These are phyloP conservation scores for Oceanodroma tethys DNA, from an alignment of 2,113 vertebrate genomes.

Conservation along the genomic window DNA sequence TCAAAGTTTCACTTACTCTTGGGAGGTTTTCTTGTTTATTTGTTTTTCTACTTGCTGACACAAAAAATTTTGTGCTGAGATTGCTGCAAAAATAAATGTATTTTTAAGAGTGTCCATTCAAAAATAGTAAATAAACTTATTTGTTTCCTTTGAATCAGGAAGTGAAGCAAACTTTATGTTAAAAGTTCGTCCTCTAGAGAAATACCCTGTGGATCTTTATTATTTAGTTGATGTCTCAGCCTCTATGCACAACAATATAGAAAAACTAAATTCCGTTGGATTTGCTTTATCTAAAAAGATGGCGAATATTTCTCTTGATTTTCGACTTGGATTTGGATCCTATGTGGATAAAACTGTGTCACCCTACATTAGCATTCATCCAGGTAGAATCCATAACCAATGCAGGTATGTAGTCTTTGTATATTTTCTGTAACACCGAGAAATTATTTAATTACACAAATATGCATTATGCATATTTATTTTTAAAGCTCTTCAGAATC, in stretches of 20 bases:
- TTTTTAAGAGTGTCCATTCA: constrained; percentile 2
- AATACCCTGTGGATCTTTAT: constrained; percentile 96
- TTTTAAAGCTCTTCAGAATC: not conserved
- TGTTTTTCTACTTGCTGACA: not conserved
- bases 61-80: not conserved
- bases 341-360: constrained; percentile 98
- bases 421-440: not conserved
- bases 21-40: constrained; percentile 8
- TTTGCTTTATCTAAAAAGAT: constrained; percentile 90
- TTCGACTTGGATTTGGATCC: constrained; percentile 93
- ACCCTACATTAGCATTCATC: constrained; percentile 94
- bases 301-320: constrained; percentile 87
- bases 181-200: constrained; percentile 85
- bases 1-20: not conserved
- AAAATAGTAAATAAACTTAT: not conserved
- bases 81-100: not conserved
- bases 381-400: constrained; percentile 91
- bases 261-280: constrained; percentile 90
- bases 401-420: constrained; percentile 82
- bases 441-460: not conserved
- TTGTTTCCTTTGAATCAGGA: constrained; percentile 76
- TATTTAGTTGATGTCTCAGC: constrained; percentile 96
- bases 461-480: not conserved
- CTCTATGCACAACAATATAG: constrained; percentile 94
- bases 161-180: constrained; percentile 84